Conservation (phyloP, 2,797 vertebrate species). For the Parauchenoglanis punctatus region DNA sequence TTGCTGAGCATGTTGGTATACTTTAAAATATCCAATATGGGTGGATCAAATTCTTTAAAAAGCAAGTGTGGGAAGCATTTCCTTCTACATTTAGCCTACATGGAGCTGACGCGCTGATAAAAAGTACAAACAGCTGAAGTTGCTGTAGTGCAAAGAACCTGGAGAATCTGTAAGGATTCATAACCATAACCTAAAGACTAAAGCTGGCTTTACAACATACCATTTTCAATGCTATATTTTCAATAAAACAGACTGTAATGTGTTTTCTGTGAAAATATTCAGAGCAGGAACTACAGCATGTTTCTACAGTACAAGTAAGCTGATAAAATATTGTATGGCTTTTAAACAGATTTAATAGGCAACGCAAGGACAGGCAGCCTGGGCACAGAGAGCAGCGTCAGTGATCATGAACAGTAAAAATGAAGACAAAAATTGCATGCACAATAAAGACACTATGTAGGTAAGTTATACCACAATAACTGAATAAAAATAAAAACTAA, state of each 20-base stretch:
- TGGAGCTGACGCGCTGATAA: neutral
- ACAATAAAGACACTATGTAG: neutral
- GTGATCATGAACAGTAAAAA: neutral
- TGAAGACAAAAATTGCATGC: neutral
- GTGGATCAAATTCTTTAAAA: constrained; percentile 7
- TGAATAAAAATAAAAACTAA: too few relatives aligned
- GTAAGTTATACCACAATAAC: too few relatives aligned
- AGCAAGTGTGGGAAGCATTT: constrained; percentile 4
- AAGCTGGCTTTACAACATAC: neutral
- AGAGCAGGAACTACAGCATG: neutral
- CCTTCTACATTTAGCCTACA: constrained; percentile 9
- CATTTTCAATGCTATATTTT: neutral
- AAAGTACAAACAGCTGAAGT: constrained; percentile 3
- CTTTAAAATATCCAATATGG: constrained; percentile 3
- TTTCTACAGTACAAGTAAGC: neutral
- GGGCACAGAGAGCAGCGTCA: neutral
- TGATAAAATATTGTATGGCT: neutral
- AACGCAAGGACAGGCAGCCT: neutral
- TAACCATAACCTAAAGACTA: neutral
- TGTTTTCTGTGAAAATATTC: neutral
- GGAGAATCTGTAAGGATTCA: neutral
- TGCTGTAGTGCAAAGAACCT: neutral
- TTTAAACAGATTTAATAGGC: neutral
- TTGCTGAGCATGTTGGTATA: neutral
- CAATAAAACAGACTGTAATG: neutral